A percentile compares a stretch with the other conserved stretches of the same genome.
These are phyloP conservation scores for Sylvia borin DNA, from an alignment of 2,797 vertebrate genomes.

Conservation along the genomic window DNA sequence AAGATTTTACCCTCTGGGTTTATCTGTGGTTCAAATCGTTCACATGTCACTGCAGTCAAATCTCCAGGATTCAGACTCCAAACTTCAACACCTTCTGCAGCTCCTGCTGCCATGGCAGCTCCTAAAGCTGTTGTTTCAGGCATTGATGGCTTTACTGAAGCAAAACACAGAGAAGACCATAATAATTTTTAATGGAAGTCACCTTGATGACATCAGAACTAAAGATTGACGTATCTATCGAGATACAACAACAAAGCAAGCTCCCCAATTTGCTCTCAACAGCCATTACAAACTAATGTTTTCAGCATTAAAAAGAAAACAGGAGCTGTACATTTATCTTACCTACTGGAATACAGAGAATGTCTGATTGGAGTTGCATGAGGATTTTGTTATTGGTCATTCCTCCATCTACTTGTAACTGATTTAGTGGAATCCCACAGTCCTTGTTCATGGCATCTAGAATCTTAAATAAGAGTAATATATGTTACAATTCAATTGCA, in stretches of 20 bases:
- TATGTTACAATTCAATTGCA: neutral
- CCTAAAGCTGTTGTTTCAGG: constrained; percentile 96
- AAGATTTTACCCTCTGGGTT: constrained; percentile 85
- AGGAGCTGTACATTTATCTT: constrained; percentile 56
- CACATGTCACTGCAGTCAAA: constrained; percentile 89
- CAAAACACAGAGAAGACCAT: neutral
- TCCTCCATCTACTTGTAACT: constrained; percentile 95
- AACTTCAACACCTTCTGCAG: constrained; percentile 93
- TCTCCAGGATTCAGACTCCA: constrained; percentile 92
- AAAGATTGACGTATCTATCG: neutral
- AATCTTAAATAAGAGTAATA: constrained; percentile 78
- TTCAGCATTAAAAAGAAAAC: neutral
- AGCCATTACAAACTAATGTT: neutral
- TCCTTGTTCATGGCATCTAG: constrained; percentile 97
- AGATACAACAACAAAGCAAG: neutral
- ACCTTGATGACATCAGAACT: neutral
- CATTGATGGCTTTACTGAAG: constrained; percentile 94
- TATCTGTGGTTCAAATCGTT: constrained; percentile 96
- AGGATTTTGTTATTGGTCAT: constrained; percentile 95
- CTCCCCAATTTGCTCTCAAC: neutral
- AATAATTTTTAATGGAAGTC: neutral
- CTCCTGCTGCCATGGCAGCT: constrained; percentile 96
- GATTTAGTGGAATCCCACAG: constrained; percentile 90
- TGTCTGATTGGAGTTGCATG: constrained; percentile 97
- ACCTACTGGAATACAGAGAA: constrained; percentile 97